Conservation (phyloP, 1,140 invertebrate genomes). For the Drosophila insularis region DNA sequence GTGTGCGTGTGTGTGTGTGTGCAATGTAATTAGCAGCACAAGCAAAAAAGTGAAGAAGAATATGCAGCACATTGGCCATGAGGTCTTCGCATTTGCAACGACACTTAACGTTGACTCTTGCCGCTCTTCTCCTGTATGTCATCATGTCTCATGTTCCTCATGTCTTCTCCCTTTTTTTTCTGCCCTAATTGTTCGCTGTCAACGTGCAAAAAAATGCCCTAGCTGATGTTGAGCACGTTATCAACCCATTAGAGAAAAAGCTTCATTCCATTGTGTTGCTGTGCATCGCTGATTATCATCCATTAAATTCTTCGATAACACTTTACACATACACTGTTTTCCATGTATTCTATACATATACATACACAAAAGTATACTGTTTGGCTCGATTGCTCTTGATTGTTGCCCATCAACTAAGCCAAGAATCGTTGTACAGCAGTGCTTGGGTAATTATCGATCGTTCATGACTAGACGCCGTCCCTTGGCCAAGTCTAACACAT, state of each 20-base stretch:
- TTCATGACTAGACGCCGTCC: background rate
- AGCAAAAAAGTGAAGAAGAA: background rate
- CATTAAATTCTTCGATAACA: background rate
- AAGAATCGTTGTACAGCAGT: background rate
- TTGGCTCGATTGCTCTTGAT: no score
- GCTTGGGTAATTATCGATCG: constrained; percentile 6
- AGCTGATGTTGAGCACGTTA: background rate
- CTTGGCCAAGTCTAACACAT: background rate
- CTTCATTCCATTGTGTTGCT: background rate
- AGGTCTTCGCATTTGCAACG: constrained; percentile 34
- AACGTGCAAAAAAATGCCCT: background rate
- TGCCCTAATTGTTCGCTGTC: constrained; percentile 7
- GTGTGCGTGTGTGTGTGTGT: constrained; percentile 17
- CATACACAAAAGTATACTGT: no score
- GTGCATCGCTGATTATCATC: background rate
- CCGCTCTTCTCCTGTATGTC: background rate
- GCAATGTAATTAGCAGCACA: constrained; percentile 67
- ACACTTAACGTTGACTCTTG: constrained; percentile 25
- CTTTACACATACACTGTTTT: background rate
- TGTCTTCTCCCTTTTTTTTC: background rate
- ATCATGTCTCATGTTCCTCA: constrained; percentile 3
- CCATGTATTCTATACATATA: no score
- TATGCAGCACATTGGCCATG: constrained; percentile 15
- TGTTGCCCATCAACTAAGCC: background rate
- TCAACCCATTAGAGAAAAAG: background rate